Evolutionary conservation across 2,888 invertebrate species (phyloP).

Genomic region (Onthophagus sagittarius): DNA sequence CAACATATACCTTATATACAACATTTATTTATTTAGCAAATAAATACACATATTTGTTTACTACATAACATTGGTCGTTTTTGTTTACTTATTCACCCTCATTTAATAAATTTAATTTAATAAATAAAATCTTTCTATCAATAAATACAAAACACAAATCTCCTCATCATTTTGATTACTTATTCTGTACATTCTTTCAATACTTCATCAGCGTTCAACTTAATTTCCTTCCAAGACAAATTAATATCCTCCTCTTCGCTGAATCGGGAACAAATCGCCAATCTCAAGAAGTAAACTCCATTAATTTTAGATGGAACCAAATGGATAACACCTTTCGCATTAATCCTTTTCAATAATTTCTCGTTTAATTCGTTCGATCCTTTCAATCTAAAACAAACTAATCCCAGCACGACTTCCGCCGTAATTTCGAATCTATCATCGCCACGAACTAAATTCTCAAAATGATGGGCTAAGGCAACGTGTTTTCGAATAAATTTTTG

Average conservation of each 20-base stretch:
- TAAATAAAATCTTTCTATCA: no score
- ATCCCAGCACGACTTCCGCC: constrained; percentile 85
- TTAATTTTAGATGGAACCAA: constrained; percentile 87
- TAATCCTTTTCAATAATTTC: constrained; percentile 74
- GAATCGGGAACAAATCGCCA: constrained; percentile 86
- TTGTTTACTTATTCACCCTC: no score
- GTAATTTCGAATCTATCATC: constrained; percentile 88
- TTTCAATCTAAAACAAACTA: constrained; percentile 94
- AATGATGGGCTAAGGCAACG: constrained; percentile 80
- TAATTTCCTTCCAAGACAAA: constrained; percentile 83
- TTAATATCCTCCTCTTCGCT: constrained; percentile 78
- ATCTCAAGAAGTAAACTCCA: constrained; percentile 78
- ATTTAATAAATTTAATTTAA: no score
- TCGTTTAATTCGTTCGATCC: constrained; percentile 81
- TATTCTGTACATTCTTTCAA: constrained; percentile 38
- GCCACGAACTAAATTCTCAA: constrained; percentile 68
- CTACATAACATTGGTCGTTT: no score
- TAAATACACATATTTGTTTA: no score
- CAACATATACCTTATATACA: no score
- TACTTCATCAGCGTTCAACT: constrained; percentile 67
- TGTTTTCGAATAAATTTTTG: constrained; percentile 85
- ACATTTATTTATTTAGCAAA: no score
- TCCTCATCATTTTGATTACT: neutral
- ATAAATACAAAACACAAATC: no score
- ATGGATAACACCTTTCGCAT: constrained; percentile 87